phyloP scores from a whole-genome alignment of 2,797 vertebrate species.

The Diplodus sargus region DNA sequence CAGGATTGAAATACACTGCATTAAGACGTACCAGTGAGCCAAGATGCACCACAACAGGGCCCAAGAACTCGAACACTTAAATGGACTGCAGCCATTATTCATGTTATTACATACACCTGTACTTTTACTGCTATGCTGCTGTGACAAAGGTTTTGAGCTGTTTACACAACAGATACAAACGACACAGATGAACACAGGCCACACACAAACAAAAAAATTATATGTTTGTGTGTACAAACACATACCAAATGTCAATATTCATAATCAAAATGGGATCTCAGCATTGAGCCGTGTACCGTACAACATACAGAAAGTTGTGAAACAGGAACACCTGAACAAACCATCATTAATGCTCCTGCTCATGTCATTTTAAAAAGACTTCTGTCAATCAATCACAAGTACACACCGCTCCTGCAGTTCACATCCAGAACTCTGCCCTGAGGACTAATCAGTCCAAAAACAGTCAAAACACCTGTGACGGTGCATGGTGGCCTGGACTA shows the following conservation, averaged over 20 bases:
- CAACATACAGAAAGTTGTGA: not conserved
- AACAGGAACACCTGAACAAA: not conserved
- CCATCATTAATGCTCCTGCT: not conserved
- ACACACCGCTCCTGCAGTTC: not conserved
- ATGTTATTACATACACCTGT: not conserved
- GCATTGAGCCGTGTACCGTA: not conserved
- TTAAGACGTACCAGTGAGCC: not conserved
- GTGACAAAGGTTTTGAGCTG: not conserved
- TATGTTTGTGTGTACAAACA: not conserved
- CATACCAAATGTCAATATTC: not conserved
- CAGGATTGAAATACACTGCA: too few species aligned
- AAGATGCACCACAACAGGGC: not conserved
- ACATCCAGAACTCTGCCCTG: not conserved
- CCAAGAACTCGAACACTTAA: not conserved
- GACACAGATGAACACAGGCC: too few species aligned
- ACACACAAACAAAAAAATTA: not conserved
- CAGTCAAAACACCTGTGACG: conserved; percentile 3
- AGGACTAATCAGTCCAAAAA: not conserved
- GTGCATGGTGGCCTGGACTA: not conserved
- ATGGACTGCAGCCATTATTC: not conserved
- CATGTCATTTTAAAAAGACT: not conserved
- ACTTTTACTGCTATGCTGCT: not conserved
- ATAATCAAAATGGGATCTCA: not conserved
- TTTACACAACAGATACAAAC: not conserved
- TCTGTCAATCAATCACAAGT: conserved; percentile 5